Percentiles rank a stretch among this genome's conserved stretches.
phyloP scores from a whole-genome alignment of 2,113 vertebrate species.

The Tapirus terrestris region DNA sequence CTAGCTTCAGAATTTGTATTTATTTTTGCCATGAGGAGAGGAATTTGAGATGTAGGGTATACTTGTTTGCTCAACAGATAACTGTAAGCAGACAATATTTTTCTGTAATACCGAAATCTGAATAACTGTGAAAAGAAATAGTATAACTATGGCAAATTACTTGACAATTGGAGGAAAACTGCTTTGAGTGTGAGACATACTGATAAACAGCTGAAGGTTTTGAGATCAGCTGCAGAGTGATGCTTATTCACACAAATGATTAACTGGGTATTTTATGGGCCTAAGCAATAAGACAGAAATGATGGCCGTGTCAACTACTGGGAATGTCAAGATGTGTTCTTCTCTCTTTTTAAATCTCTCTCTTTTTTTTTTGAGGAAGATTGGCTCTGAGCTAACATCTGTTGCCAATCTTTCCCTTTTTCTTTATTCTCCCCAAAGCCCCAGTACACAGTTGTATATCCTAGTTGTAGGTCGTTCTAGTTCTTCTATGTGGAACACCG shows the following conservation, averaged over 20 bases:
- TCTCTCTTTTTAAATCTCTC: not conserved
- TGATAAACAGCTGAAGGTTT: conserved; percentile 9
- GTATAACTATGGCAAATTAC: not conserved
- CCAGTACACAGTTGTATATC: too few species aligned
- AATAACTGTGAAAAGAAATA: conserved; percentile 17
- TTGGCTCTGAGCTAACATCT: too few species aligned
- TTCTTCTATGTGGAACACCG: too few species aligned
- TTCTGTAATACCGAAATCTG: conserved; percentile 4
- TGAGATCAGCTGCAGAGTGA: not conserved
- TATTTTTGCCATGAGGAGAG: not conserved
- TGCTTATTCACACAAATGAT: conserved; percentile 40
- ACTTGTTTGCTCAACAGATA: conserved; percentile 18
- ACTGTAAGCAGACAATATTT: not conserved
- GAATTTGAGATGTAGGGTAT: not conserved
- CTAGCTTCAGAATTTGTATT: conserved; percentile 49
- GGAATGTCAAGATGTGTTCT: not conserved
- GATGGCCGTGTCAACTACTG: not conserved
- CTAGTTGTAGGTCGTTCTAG: too few species aligned
- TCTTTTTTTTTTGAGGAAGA: too few species aligned
- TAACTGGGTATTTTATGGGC: not conserved
- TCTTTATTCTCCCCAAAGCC: too few species aligned
- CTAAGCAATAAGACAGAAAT: not conserved
- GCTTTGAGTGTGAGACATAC: not conserved
- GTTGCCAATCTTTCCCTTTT: too few species aligned
- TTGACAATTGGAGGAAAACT: conserved; percentile 48